Evolutionary conservation across 64 coral and sea anemone species (phyloP), one percentile per base, ranked within the genome.

Genomic region (Dendrophyllia cribrosa): DNA sequence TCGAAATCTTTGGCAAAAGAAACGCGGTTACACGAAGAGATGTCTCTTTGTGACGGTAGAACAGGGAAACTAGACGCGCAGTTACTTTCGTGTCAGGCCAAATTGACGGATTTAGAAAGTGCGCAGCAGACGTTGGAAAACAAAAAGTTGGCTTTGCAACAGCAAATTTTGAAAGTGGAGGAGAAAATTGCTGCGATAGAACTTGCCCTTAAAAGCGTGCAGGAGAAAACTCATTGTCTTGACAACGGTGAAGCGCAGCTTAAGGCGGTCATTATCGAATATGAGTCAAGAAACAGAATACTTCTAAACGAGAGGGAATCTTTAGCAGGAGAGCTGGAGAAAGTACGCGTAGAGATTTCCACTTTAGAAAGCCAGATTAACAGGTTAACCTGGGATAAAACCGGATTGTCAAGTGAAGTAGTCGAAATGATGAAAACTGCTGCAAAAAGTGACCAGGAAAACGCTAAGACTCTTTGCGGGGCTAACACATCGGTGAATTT

Each of bases 141-240:
- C 9, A 48, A 83, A 67, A 67, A 83, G 19, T 17, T 6, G 8
- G 59, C 17, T 63, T 66, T 82, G 16, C 58, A 82, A 4, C 60
- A 84, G 7, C 60, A 93, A 9, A 13, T 86, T 7, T 76, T 93
- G 9, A 66, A 89, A 61, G 77, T 47, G 56, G 83, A 89, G 12
- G 43, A 83, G 17, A 66, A 46, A 50, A 79, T 70, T 70, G 65
- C 86, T 43, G 85, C 79, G 14, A 10, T 89, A 22, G 86, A 88
- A 83, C 34, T 62, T 14, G 22, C 51, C 8, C 66, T 79, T 55
- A 51, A 48, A 34, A 89, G 76, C 19, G 14, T 26, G 10, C 46
- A 72, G 64, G 77, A 59, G 4, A 55, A 61, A 65, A 89, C 61
- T 20, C 43, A 6, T 8, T 43, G 7, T 60, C 23, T 49, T 53